Base-by-base conservation (phyloP, 1,140 invertebrate genomes). In the Aphis gossypii region DNA sequence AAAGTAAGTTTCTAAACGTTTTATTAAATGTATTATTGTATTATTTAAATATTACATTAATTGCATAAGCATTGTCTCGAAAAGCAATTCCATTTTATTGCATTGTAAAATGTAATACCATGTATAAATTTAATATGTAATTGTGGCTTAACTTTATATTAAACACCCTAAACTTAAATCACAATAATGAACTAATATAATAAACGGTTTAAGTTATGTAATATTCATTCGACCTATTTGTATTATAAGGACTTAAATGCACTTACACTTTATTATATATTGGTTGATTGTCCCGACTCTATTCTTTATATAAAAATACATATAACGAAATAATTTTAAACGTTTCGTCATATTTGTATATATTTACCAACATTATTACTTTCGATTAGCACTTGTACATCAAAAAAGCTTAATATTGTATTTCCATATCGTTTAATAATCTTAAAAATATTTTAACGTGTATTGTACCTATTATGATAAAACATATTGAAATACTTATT, bases 311-410 rank as follows among this genome's bases (percentile, higher is more conserved):
- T 41, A n/a, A 14, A 14, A 86, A 46, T 86, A n/a, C 1, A 35
- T 35, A 46, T 2, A 14, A 30, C 9, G 30, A 46, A 46, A 14
- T 14, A 14, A 25, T 44, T 2, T 44, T 30, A 0, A 25, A 35
- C 18, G 35, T 38, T 41, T 86, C 41, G 23, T 48, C n/a, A 88
- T 18, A 8, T n/a, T 21, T 84, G 51, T 88, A 88, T 23, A 35
- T 11, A 35, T 21, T 0, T 7, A 18, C n/a, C 20, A 35, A 88
- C 30, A 51, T 25, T 3, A 89, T 88, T 35, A 54, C 35, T 38
- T 89, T 54, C 48, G 46, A 89, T 54, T 89, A 89, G n/a, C n/a
- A 23, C 87, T 89, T 38, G n/a, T 88, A 54, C 48, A 35, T 20
- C 11, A 56, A 54, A 2, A 38, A 0, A 30, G 18, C 4, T 83